Base-by-base conservation (phyloP, 2,888 invertebrate species). In the Dascillus cervinus region DNA sequence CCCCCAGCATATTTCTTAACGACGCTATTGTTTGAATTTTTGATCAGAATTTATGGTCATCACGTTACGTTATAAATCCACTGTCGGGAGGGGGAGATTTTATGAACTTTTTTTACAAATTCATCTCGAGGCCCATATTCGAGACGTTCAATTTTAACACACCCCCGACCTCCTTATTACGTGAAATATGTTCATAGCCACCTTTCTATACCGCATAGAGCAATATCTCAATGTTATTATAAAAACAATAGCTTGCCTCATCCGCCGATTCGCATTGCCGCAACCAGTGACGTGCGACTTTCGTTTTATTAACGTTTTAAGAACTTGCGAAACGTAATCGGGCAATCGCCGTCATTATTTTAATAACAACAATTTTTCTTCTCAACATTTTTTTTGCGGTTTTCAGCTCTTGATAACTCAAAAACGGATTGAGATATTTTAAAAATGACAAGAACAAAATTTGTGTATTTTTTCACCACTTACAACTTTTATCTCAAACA, bases 171-270 rank as follows among this genome's bases (percentile, higher is more conserved):
- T 51, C 51, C 51, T 60, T 59, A 61, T 60, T 58, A 58, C 52
- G 58, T 60, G 60, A 61, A 59, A 59, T 60, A 60, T 60, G 58
- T 53, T 59, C 59, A 56, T 57, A 55, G 58, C 55, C 56, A 59
- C 58, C 59, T 59, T 59, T 58, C 58, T 58, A 58, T 59, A 59
- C 59, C 59, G 58, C 59, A 56, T 53, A 56, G 58, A 49, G 58
- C 54, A 59, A 60, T 61, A 61, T 60, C 60, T 61, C 60, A 61
- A 59, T 57, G 60, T 61, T 60, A 60, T 60, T 59, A 60, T 59
- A 60, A 60, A 60, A 60, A 60, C 58, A 58, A 60, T 58, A 58
- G 54, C 53, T 52, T n/a, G n/a, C n/a, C n/a, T 42, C 45, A 46
- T 48, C 48, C 46, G 36, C 41, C 31, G 31, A 46, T 41, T 42